Evolutionary conservation across 2,888 invertebrate genomes (phyloP).

Genomic region (Tethea ocularis): DNA sequence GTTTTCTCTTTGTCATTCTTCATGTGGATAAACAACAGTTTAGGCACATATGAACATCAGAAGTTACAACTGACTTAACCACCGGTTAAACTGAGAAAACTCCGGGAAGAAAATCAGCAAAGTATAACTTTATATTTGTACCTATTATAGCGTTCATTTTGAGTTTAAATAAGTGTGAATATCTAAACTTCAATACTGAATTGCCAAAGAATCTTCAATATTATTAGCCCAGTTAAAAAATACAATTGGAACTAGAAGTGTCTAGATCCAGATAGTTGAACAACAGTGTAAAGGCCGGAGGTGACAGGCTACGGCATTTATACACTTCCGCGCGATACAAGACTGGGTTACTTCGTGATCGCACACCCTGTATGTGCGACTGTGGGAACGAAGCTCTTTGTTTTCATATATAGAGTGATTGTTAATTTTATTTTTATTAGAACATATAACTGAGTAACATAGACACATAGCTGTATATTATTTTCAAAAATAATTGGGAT

Average conservation of each 20-base stretch:
- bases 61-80: too few relatives aligned
- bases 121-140: too few relatives aligned
- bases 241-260: slow-evolving; percentile 45
- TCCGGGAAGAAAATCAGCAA: too few relatives aligned
- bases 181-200: slow-evolving; percentile 11
- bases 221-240: slow-evolving; percentile 17
- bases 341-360: slow-evolving; percentile 78
- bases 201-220: background rate
- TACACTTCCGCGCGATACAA: slow-evolving; percentile 74
- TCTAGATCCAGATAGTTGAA: slow-evolving; percentile 59
- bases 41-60: too few relatives aligned
- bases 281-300: slow-evolving; percentile 72
- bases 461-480: too few relatives aligned
- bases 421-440: slow-evolving; percentile 9
- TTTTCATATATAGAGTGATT: slow-evolving; percentile 56
- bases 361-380: slow-evolving; percentile 77
- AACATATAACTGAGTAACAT: too few relatives aligned
- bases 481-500: too few relatives aligned
- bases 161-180: too few relatives aligned
- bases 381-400: slow-evolving; percentile 78
- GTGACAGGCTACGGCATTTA: slow-evolving; percentile 75
- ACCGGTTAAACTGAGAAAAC: too few relatives aligned
- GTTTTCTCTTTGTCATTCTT: too few relatives aligned
- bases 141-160: too few relatives aligned
- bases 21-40: too few relatives aligned